phyloP scores from a whole-genome alignment of 2,113 vertebrate genomes.

The Esox niger region DNA sequence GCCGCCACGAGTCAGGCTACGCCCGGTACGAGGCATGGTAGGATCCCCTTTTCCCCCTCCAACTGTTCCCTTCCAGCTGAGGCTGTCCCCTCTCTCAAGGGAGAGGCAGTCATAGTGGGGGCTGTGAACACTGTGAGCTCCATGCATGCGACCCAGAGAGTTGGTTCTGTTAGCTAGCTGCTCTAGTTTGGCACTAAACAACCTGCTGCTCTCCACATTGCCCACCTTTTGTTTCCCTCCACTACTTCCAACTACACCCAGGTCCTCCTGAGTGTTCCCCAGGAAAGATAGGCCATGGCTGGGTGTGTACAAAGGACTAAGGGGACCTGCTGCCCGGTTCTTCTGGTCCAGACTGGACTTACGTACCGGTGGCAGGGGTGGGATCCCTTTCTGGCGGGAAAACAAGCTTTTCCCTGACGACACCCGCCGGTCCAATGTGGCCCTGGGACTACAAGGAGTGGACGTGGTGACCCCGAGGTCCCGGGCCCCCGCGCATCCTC shows the following conservation, averaged over 20 bases:
- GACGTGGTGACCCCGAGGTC: constrained; percentile 81
- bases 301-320: constrained; percentile 19
- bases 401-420: constrained; percentile 71
- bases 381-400: constrained; percentile 76
- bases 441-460: constrained; percentile 73
- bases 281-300: constrained; percentile 10
- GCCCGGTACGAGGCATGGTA: constrained; percentile 85
- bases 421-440: constrained; percentile 77
- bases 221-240: constrained; percentile 63
- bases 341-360: constrained; percentile 95
- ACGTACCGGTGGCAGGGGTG: constrained; percentile 79
- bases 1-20: constrained; percentile 80
- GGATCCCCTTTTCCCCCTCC: constrained; percentile 77
- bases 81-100: constrained; percentile 86
- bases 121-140: constrained; percentile 49
- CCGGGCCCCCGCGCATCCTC: constrained; percentile 70
- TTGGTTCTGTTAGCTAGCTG: constrained; percentile 83
- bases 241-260: constrained; percentile 58
- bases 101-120: constrained; percentile 91
- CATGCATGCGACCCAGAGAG: constrained; percentile 78
- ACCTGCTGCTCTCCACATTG: constrained; percentile 78
- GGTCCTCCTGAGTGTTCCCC: constrained; percentile 16
- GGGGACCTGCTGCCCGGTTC: constrained; percentile 67
- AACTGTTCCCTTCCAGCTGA: constrained; percentile 66
- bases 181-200: constrained; percentile 79